Evolutionary conservation across 1,140 invertebrate genomes (phyloP).

Genomic region (Lethrus apterus): DNA sequence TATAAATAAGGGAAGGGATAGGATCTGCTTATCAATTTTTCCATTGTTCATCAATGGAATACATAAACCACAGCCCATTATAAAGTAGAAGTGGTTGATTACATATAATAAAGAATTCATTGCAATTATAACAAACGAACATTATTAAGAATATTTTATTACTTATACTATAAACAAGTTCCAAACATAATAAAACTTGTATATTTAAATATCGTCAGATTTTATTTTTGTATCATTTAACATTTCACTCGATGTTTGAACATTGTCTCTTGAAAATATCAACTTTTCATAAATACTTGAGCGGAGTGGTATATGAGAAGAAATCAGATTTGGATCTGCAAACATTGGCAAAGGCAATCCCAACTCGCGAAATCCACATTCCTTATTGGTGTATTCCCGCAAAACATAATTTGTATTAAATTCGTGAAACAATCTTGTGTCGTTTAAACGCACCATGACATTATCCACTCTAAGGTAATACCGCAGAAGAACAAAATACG

Average conservation of each 20-base stretch:
- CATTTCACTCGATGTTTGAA: background rate
- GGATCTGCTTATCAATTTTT: too few relatives aligned
- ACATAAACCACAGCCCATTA: too few relatives aligned
- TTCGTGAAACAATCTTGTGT: slow-evolving; percentile 88
- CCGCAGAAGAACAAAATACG: slow-evolving; percentile 85
- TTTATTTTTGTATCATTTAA: too few relatives aligned
- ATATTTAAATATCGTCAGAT: too few relatives aligned
- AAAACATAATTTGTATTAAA: slow-evolving; percentile 65
- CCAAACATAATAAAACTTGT: too few relatives aligned
- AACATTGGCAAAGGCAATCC: slow-evolving; percentile 39
- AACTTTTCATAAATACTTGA: slow-evolving; percentile 35
- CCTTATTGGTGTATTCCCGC: slow-evolving; percentile 67
- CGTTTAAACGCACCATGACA: slow-evolving; percentile 81
- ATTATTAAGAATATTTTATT: too few relatives aligned
- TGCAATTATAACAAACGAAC: too few relatives aligned
- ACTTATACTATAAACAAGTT: too few relatives aligned
- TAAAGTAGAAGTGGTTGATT: too few relatives aligned
- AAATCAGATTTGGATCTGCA: slow-evolving; percentile 37
- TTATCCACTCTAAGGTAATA: slow-evolving; percentile 92
- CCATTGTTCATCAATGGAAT: too few relatives aligned
- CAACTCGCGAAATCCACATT: slow-evolving; percentile 60
- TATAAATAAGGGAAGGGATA: too few relatives aligned
- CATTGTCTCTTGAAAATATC: slow-evolving; percentile 20
- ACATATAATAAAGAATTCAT: too few relatives aligned
- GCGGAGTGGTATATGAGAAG: slow-evolving; percentile 34